A percentile compares a stretch with the other conserved stretches of the same genome.
phyloP scores from a whole-genome alignment of 2,797 vertebrate genomes.

The Ctenosaura bakeri region DNA sequence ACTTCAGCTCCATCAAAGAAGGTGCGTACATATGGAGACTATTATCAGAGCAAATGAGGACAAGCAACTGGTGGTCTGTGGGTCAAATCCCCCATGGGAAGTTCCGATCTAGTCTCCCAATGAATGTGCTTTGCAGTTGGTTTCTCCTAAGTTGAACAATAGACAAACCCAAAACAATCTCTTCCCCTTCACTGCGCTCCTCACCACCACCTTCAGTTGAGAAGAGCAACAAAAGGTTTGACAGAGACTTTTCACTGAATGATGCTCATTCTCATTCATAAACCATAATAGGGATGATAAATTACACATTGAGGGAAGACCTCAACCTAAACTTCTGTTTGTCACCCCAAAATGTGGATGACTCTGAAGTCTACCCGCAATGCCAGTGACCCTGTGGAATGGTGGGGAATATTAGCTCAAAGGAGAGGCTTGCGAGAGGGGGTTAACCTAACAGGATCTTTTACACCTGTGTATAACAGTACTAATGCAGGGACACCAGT shows the following conservation, averaged over 20 bases:
- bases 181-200: too few relatives aligned
- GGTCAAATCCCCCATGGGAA: background rate
- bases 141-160: background rate
- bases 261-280: background rate
- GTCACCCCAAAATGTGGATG: too few relatives aligned
- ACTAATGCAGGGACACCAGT: too few relatives aligned
- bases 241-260: background rate
- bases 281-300: background rate
- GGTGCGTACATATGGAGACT: slow-evolving; percentile 70
- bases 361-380: too few relatives aligned
- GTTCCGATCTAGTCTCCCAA: background rate
- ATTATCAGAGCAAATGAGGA: background rate
- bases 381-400: too few relatives aligned
- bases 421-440: too few relatives aligned
- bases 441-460: too few relatives aligned
- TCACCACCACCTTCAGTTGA: too few relatives aligned
- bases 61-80: background rate
- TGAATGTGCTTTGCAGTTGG: background rate
- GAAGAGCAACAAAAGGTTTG: background rate
- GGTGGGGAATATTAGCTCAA: too few relatives aligned
- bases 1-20: slow-evolving; percentile 87
- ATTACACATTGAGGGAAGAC: background rate
- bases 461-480: too few relatives aligned
- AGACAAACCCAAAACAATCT: background rate
- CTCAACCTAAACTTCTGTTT: background rate